Percentiles rank a stretch among this genome's conserved stretches.
phyloP scores from a whole-genome alignment of 1,140 invertebrate genomes.

The Amyelois transitella region DNA sequence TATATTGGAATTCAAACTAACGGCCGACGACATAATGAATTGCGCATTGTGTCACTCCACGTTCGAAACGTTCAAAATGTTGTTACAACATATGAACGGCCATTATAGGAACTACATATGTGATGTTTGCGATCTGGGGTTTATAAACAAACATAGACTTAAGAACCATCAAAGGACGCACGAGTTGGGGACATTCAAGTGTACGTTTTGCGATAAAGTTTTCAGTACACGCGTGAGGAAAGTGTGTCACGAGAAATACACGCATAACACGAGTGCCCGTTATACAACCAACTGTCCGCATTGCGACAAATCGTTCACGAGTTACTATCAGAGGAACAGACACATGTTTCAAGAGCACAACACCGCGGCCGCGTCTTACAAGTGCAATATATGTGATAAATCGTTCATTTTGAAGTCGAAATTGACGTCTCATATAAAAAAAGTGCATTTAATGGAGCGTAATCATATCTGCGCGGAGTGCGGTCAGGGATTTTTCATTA shows the following conservation, averaged over 20 bases:
- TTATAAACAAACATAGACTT: slow-evolving; percentile 69
- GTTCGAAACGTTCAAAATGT: slow-evolving; percentile 58
- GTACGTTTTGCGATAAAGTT: slow-evolving; percentile 62
- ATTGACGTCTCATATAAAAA: slow-evolving; percentile 55
- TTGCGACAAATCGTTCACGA: slow-evolving; percentile 49
- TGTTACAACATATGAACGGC: slow-evolving; percentile 62
- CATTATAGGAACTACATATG: slow-evolving; percentile 80
- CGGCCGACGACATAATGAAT: slow-evolving; percentile 33
- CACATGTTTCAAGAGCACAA: slow-evolving; percentile 57
- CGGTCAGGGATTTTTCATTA: slow-evolving; percentile 53
- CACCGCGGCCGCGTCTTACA: slow-evolving; percentile 32
- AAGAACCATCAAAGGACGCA: slow-evolving; percentile 69
- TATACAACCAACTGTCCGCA: slow-evolving; percentile 56
- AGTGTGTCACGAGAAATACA: slow-evolving; percentile 56
- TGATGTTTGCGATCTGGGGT: slow-evolving; percentile 85
- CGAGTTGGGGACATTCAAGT: slow-evolving; percentile 48
- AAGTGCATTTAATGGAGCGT: slow-evolving; percentile 57
- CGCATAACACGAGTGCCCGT: slow-evolving; percentile 41
- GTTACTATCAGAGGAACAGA: slow-evolving; percentile 55
- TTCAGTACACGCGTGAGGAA: slow-evolving; percentile 46
- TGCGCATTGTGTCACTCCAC: slow-evolving; percentile 50
- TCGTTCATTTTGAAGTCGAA: slow-evolving; percentile 53
- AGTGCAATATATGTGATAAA: slow-evolving; percentile 62
- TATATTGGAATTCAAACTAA: slow-evolving; percentile 54
- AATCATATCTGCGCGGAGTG: slow-evolving; percentile 53